Percentiles rank a stretch among this genome's conserved stretches.
Conservation (phyloP, 1,140 invertebrate genomes). For the Rhopalosiphum maidis region DNA sequence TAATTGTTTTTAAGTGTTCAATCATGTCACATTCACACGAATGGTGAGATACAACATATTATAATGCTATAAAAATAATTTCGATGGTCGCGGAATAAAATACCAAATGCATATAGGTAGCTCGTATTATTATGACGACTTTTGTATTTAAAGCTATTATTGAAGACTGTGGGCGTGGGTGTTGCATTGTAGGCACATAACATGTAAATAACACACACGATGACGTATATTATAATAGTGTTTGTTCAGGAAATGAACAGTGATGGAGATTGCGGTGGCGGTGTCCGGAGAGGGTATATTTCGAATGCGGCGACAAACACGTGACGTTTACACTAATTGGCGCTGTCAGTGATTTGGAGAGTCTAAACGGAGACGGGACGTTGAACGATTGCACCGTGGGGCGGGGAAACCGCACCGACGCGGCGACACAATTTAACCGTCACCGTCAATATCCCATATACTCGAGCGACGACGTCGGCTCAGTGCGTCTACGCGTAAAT, state of each 20-base stretch:
- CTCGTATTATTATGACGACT: background rate
- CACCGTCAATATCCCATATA: constrained; percentile 11
- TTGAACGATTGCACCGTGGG: constrained; percentile 12
- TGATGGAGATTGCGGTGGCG: background rate
- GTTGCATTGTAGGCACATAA: background rate
- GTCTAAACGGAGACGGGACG: constrained; percentile 22
- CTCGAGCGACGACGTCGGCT: background rate
- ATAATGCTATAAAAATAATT: background rate
- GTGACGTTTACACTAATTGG: constrained; percentile 57
- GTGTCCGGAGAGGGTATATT: background rate
- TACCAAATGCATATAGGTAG: background rate
- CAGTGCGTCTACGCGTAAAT: background rate
- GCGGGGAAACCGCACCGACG: background rate
- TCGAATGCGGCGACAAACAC: background rate
- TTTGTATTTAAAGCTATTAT: background rate
- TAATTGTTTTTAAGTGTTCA: too few species aligned
- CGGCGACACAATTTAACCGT: background rate
- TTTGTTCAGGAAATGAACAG: constrained; percentile 40
- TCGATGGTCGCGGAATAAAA: background rate
- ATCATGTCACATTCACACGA: too few species aligned
- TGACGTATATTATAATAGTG: background rate
- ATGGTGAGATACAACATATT: too few species aligned
- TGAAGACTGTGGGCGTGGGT: background rate
- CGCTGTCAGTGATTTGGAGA: constrained; percentile 56
- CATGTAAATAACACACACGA: background rate